Conservation (phyloP, 2,888 invertebrate genomes). For the Ichneumoninae sp. region DNA sequence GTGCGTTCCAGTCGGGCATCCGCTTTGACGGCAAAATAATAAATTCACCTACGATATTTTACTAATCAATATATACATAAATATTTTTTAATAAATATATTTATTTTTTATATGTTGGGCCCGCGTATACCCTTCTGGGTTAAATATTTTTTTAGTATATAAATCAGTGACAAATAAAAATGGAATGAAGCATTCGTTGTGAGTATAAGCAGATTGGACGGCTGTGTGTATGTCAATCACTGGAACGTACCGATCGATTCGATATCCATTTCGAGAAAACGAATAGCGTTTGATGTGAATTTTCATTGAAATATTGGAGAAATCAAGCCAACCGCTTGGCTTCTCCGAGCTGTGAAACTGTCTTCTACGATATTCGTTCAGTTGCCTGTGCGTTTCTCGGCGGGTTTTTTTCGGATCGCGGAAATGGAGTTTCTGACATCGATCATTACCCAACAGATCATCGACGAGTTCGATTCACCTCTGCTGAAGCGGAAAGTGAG, state of each 20-base stretch:
- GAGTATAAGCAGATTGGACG: neutral
- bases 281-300: neutral
- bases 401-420: neutral
- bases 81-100: too few species aligned
- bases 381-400: too few species aligned
- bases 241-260: neutral
- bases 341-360: neutral
- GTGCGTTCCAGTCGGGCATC: neutral
- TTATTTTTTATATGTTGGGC: too few species aligned
- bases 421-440: neutral
- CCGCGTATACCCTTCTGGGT: too few species aligned
- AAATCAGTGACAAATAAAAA: neutral
- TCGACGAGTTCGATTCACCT: too few species aligned
- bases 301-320: neutral
- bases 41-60: neutral
- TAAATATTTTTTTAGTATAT: too few species aligned
- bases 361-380: neutral
- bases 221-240: neutral
- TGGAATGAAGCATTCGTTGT: neutral
- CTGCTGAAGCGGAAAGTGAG: too few species aligned
- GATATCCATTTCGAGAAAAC: neutral
- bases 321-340: neutral
- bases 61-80: too few species aligned
- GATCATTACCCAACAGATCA: neutral
- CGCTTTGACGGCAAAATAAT: neutral